Evolutionary conservation across 2,113 vertebrate genomes (phyloP), one percentile per base, ranked within the genome.

Genomic region (Phocoena sinus): DNA sequence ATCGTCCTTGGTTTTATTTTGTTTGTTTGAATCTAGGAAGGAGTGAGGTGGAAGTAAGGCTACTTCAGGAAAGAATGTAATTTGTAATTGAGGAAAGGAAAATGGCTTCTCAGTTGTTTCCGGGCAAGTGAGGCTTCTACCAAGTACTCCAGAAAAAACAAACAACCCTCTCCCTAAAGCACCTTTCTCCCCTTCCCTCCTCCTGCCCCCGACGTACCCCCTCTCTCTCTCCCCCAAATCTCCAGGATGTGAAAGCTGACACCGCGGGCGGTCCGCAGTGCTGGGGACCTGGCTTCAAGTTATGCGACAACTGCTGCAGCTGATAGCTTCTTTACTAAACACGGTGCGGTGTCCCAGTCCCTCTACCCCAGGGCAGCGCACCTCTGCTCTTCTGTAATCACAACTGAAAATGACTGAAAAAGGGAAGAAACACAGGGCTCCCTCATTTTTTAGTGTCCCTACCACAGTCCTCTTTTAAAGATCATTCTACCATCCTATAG

Each of bases 1-100:
- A 63, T 25, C 44, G 15, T 56, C 73, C 21, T 85, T 81, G 56
- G 38, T 70, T 76, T 87, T n/a, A 36, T 74, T 88, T 89, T 70
- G 2, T 31, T 50, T 96, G 36, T 77, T 91, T 82, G 17, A 93
- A 70, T 68, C 33, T 96, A 47, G 31, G 21, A 88, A 82, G 8
- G 62, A 89, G 56, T 53, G 38, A 96, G 8, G 36, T 44, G 21
- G 36, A 96, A 91, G 23, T 25, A 77, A 91, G 17, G 4, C 6
- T 80, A 60, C 18, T 38, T 89, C 26, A 31, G 76, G 44, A 62
- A 95, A 73, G 33, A 79, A 71, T 44, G 11, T 7, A 56, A 67
- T 63, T 62, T 95, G 28, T 31, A 94, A 63, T 12, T 3, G 73
- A 92, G 20, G 44, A 56, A 77, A 65, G 63, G 21, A 76, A 93